Conservation (phyloP, 2,797 vertebrate genomes). For the Moxostoma hubbsi region DNA sequence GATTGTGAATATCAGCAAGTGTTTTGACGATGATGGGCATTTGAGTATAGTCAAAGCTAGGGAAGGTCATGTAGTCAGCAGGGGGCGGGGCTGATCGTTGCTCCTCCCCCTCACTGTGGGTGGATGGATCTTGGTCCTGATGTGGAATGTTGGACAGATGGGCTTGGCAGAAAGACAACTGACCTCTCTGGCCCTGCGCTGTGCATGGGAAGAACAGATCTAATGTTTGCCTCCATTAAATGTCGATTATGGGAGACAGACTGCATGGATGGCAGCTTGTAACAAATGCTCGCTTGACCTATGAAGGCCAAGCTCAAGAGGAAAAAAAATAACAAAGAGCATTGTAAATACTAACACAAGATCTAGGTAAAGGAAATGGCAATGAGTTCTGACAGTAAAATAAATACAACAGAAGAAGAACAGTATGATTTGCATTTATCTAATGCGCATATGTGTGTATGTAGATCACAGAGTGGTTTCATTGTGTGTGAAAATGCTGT, state of each 20-base stretch:
- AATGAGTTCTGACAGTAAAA: not conserved
- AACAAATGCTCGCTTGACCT: conserved; percentile 80
- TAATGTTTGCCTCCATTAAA: conserved; percentile 81
- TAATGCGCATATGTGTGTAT: not conserved
- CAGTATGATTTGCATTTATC: not conserved
- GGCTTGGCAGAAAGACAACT: conserved; percentile 79
- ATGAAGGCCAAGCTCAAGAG: conserved; percentile 75
- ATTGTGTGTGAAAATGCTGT: conserved; percentile 52
- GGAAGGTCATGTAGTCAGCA: conserved; percentile 52
- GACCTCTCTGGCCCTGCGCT: conserved; percentile 49
- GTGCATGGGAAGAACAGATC: conserved; percentile 68
- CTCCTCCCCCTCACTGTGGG: conserved; percentile 33
- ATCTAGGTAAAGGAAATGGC: conserved; percentile 29
- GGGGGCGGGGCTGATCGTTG: conserved; percentile 46
- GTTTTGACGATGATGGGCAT: conserved; percentile 37
- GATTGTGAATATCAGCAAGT: conserved; percentile 55
- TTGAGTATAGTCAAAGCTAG: conserved; percentile 42
- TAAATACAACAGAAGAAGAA: too few relatives aligned
- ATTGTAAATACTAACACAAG: conserved; percentile 48
- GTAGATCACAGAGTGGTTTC: conserved; percentile 40
- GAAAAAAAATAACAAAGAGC: conserved; percentile 3
- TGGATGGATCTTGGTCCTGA: conserved; percentile 67
- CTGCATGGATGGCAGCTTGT: conserved; percentile 73
- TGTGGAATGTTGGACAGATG: conserved; percentile 80
- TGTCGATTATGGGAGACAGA: conserved; percentile 82